Base-by-base conservation (phyloP, 1,140 invertebrate species). In the Gonatopus flavifemur region DNA sequence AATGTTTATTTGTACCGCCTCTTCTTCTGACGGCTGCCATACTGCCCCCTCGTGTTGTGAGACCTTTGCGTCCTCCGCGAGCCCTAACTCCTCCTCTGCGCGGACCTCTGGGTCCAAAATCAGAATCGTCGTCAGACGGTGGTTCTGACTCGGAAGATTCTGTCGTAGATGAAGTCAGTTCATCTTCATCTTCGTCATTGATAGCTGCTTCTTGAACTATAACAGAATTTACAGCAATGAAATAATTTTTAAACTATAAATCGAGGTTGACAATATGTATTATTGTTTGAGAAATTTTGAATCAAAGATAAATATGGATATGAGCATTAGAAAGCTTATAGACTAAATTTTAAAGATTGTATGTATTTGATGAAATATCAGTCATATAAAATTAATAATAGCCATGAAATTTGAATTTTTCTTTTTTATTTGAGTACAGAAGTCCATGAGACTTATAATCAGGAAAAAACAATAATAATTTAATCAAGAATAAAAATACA, bases 31-130 rank as follows among this genome's bases (percentile, higher is more conserved):
- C 45, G 19, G 61, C 64, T 3, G 53, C 38, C 46, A 69, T 62
- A 20, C 66, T 73, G 13, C 77, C 76, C 31, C 77, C 76, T 35
- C 75, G 66, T 2, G 76, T 78, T 1, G 67, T 73, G 10, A 78
- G 62, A 35, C 76, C 76, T 55, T 75, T 76, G 9, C 76, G 55
- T 5, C 69, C 75, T 9, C 76, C 74, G 56, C 75, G 64, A 24
- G 71, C 65, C 41, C 69, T 54, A 5, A 69, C 45, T 7, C 62
- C 69, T 5, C 62, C 57, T 51, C 69, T 64, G 43, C 68, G 62
- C 2, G 67, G 65, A n/a, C 66, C 58, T 28, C 69, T 63, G 8
- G 73, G 72, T 8, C 74, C 74, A 59, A 77, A 77, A 36, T 76
- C 75, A 28, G 70, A 74, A 49, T 78, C 76, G 49, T 73, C 71